Base-by-base conservation (phyloP, 2,797 vertebrate species). In the Acrossocheilus wenchowensis region DNA sequence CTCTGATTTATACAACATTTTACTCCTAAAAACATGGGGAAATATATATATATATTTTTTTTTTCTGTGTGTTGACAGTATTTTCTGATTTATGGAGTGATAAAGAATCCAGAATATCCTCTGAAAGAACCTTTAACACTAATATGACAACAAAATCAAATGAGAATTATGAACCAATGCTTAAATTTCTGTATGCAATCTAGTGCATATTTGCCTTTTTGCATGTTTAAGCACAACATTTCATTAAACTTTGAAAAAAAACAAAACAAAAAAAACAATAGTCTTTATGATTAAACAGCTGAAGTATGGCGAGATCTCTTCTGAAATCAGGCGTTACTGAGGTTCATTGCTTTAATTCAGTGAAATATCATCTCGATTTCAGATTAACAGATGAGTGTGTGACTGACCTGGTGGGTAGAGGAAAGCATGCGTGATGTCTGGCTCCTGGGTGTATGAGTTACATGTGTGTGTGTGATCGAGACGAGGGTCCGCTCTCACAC, bases 391-490 rank as follows among this genome's bases (percentile, higher is more conserved):
- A 12, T 23, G 17, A 72, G 15, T 87, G 68, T 66, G 54, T 71
- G 75, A 94, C 96, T 94, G 93, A 99, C 98, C 96, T 45, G 98
- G 97, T n/a, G 98, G 97, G 88, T 97, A 99, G n/a, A 99, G 96
- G 93, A 97, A 98, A 88, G 97, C 95, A 2, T 96, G 93, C 52
- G 95, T 96, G 83, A 97, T 92, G 62, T 96, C 94, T 48, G 78
- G 93, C 91, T 96, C 95, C 0, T 95, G 95, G 90, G 91, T 95
- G 92, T 97, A 97, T 81, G 93, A 88, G 2, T 92, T 89, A 21
- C 98, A 99, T 90, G 94, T 97, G 92, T 96, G 97, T 89, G 97
- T 97, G 92, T 96, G 94, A 50, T 93, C 94, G 0, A 96, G 94
- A 11, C 98, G 95, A 39, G 96, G 86, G 87, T 99, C 98, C 0